Base-by-base conservation (phyloP, 2,888 invertebrate species). In the Agrotis ipsilon region DNA sequence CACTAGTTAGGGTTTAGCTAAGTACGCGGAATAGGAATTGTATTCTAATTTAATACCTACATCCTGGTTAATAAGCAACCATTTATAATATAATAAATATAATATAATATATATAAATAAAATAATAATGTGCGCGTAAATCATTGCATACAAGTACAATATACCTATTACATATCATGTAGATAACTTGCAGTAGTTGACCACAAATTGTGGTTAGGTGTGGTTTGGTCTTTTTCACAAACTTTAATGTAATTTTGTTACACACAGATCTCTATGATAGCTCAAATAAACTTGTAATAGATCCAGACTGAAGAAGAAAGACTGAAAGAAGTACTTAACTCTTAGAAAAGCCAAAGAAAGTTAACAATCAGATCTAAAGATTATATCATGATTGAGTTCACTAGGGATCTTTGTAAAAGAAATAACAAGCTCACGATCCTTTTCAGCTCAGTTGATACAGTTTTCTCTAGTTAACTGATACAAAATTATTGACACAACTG, bases 161-260 rank as follows among this genome's bases (percentile, higher is more conserved):
- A 18, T 55, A 19, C 13, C n/a, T 3, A 21, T 59, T 24, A 58
- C 2, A 14, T 55, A 43, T n/a, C 21, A 45, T 6, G 13, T 45
- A 49, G 27, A 72, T 61, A 72, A 61, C 24, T 52, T 19, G 18
- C n/a, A n/a, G n/a, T 51, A 21, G 39, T 70, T 27, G 21, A 45
- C 32, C 21, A 58, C 51, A 51, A 19, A 18, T 52, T 60, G 61
- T 60, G 59, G 60, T 51, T 45, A 45, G n/a, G 18, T 51, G 43
- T 58, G 49, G 14, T 19, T 14, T 55, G 9, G 14, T 46, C 24
- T 14, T 21, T 39, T 9, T 39, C 18, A 11, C 43, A 57, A 11
- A 18, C 2, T 62, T 46, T 18, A 21, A 62, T 59, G n/a, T 13
- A 27, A 45, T 9, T 6, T 19, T 19, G n/a, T 9, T 43, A 27